phyloP scores from a whole-genome alignment of 2,113 vertebrate species.

The Coreoperca whiteheadi region DNA sequence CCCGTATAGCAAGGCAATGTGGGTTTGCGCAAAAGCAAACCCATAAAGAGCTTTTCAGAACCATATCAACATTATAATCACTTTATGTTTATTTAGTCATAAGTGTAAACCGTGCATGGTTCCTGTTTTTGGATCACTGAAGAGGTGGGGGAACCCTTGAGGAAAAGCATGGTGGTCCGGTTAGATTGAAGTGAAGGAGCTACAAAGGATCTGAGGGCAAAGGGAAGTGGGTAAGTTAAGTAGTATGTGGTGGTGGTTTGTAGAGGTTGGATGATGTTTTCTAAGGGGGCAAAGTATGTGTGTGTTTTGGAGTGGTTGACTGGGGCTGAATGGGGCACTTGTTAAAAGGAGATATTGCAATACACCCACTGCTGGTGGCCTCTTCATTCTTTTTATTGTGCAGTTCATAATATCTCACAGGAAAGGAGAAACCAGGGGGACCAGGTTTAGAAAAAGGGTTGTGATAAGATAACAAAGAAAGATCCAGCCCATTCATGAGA shows the following conservation, averaged over 20 bases:
- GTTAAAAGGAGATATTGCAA: constrained; percentile 48
- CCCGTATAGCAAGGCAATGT: constrained; percentile 28
- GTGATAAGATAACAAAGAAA: constrained; percentile 44
- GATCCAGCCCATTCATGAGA: constrained; percentile 22
- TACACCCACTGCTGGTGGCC: constrained; percentile 45
- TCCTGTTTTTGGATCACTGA: constrained; percentile 39
- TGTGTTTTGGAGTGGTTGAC: constrained; percentile 67
- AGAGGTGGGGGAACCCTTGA: constrained; percentile 20
- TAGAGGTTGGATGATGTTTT: constrained; percentile 41
- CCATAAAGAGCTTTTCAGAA: constrained; percentile 12
- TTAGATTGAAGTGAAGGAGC: constrained; percentile 15
- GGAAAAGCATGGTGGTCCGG: constrained; percentile 48
- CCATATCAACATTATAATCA: constrained; percentile 29
- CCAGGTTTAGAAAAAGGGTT: constrained; percentile 10
- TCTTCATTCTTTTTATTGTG: constrained; percentile 17
- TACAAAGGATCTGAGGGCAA: constrained; percentile 54
- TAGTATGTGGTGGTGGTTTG: constrained; percentile 57
- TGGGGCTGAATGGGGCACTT: constrained; percentile 65
- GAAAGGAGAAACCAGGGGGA: constrained; percentile 21
- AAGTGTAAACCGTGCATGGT: constrained; percentile 33
- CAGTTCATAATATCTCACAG: constrained; percentile 37
- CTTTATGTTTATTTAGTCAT: constrained; percentile 44
- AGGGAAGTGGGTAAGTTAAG: constrained; percentile 64
- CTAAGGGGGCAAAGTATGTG: constrained; percentile 38
- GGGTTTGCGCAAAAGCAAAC: constrained; percentile 26